Evolutionary conservation across 2,888 invertebrate genomes (phyloP).

Genomic region (Ischnus inquisitorius): DNA sequence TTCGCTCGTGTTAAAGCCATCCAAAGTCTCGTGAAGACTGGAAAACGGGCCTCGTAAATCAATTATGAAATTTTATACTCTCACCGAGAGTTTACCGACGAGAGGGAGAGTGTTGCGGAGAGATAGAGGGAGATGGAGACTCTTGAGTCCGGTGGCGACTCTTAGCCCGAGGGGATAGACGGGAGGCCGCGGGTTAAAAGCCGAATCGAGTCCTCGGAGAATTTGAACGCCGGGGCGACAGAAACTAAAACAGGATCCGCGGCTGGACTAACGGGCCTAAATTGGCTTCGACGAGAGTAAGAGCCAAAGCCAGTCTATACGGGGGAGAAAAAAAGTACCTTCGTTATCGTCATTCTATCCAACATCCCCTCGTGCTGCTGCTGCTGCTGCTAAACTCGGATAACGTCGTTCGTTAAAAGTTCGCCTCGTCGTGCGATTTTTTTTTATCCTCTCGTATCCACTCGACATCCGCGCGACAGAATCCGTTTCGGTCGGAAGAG

Average conservation of each 20-base stretch:
- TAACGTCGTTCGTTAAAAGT: constrained; percentile 80
- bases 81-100: constrained; percentile 31
- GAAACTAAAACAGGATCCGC: constrained; percentile 59
- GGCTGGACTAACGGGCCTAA: constrained; percentile 66
- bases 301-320: constrained; percentile 55
- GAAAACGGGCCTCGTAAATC: constrained; percentile 40
- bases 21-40: neutral
- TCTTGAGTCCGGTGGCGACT: constrained; percentile 22
- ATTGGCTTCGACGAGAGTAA: constrained; percentile 63
- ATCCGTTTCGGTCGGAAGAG: constrained; percentile 59
- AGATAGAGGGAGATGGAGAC: neutral
- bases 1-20: constrained; percentile 19
- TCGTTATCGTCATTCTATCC: constrained; percentile 69
- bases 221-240: constrained; percentile 39
- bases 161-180: constrained; percentile 16
- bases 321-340: constrained; percentile 67
- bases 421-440: constrained; percentile 45
- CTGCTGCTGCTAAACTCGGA: constrained; percentile 76
- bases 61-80: constrained; percentile 52
- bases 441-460: constrained; percentile 60
- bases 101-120: neutral
- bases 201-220: constrained; percentile 40
- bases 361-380: constrained; percentile 37
- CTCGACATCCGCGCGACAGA: constrained; percentile 56
- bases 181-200: constrained; percentile 36